Conservation (phyloP, 64 coral and sea anemone species). For the Trachythela sp. region DNA sequence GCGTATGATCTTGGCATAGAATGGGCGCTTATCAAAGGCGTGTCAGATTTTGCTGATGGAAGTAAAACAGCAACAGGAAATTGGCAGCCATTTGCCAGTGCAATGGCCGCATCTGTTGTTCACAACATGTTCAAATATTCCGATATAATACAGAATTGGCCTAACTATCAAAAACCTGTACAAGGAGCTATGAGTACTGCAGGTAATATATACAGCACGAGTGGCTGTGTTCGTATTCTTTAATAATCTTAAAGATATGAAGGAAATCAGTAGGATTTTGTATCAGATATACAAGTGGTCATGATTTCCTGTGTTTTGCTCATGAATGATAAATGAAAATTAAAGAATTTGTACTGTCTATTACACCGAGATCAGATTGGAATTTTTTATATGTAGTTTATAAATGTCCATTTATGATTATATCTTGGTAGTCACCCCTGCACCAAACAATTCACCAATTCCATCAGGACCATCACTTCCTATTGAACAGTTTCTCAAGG, state of each 20-base stretch:
- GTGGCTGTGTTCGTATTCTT: too few species aligned
- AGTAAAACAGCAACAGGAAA: neutral
- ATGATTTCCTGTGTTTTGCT: too few species aligned
- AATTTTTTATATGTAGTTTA: too few species aligned
- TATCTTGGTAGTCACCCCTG: neutral
- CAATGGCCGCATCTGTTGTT: constrained; percentile 23
- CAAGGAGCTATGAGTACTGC: neutral
- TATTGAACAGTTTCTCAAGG: neutral
- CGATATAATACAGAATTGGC: constrained; percentile 3
- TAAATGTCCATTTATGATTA: too few species aligned
- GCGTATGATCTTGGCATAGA: neutral
- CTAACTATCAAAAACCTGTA: neutral
- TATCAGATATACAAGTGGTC: too few species aligned
- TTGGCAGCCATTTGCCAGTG: constrained; percentile 36
- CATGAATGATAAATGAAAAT: too few species aligned
- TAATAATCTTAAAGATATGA: too few species aligned
- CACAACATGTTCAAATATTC: neutral
- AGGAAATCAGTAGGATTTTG: too few species aligned
- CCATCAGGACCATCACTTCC: neutral
- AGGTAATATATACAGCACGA: too few species aligned
- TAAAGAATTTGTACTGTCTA: too few species aligned
- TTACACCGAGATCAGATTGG: too few species aligned
- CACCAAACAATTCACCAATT: neutral
- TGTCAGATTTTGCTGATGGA: constrained; percentile 29
- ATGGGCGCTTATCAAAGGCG: constrained; percentile 26